A percentile compares a stretch with the other conserved stretches of the same genome.
These are phyloP conservation scores for Lapara coniferarum DNA, from an alignment of 2,888 invertebrate species.

Conservation along the genomic window DNA sequence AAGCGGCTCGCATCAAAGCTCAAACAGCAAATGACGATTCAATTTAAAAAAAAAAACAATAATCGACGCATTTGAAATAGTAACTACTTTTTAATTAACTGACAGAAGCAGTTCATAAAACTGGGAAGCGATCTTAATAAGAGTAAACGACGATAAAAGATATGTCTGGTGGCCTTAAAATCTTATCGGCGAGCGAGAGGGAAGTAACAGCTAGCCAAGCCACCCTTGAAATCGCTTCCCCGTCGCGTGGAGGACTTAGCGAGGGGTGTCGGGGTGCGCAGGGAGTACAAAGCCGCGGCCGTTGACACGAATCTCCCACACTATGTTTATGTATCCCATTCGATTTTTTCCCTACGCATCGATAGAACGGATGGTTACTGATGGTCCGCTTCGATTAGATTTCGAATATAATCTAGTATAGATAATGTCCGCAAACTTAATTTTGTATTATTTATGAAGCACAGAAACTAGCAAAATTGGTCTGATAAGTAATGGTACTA, in stretches of 20 bases:
- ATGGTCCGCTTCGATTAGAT: constrained; percentile 65
- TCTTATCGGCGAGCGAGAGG: constrained; percentile 66
- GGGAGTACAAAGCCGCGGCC: constrained; percentile 69
- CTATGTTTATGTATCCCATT: constrained; percentile 75
- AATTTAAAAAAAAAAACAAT: background rate
- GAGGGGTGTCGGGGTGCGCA: constrained; percentile 39
- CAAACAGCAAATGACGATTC: too few relatives aligned
- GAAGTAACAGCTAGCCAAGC: constrained; percentile 64
- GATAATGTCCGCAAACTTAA: background rate
- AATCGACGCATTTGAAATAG: background rate
- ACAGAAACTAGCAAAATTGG: too few relatives aligned
- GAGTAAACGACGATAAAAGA: constrained; percentile 60
- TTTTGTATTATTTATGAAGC: too few relatives aligned
- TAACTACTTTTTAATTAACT: constrained; percentile 14
- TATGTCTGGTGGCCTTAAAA: constrained; percentile 70
- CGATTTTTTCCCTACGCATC: constrained; percentile 73
- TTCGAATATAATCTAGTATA: constrained; percentile 29
- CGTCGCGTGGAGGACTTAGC: constrained; percentile 53
- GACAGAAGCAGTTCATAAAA: constrained; percentile 19
- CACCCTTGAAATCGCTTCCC: constrained; percentile 75
- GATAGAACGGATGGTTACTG: constrained; percentile 64
- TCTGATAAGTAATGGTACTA: too few relatives aligned
- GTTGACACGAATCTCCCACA: constrained; percentile 78
- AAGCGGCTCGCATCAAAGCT: background rate
- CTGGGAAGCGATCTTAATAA: constrained; percentile 29